Evolutionary conservation across 1,140 invertebrate species (phyloP), one percentile per base, ranked within the genome.

Genomic region (Anagrus nilaparvatae): DNA sequence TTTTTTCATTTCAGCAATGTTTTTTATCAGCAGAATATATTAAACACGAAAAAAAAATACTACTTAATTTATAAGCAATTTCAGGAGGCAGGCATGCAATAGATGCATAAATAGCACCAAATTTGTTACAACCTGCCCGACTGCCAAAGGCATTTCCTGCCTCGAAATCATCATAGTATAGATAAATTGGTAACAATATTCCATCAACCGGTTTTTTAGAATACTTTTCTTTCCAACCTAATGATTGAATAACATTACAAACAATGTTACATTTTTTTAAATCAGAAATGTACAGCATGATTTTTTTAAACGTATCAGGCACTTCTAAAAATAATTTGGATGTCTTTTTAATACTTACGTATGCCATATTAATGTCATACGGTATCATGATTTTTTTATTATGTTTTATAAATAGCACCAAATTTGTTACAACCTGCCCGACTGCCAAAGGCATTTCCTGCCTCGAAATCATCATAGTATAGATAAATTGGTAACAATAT

Each of bases 111-210:
- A 47, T 25, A 4, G 40, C 49, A 12, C 37, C 42, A 18, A 50
- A 43, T 36, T 50, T 50, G 31, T 50, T 40, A 13, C 17, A 43
- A 24, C 46, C 49, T 36, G 46, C 46, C 21, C 47, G 47, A 44
- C 40, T 45, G 14, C 46, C 46, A 18, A 51, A 30, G 8, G 34
- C 10, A 40, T 51, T 51, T 20, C 45, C 43, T 13, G 35, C 36
- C 45, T 52, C 44, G 3, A 53, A 36, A 39, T 53, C 47, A 17
- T 51, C 49, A 43, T 44, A 49, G 37, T 47, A 53, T 12, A 52
- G 14, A 37, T 24, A 47, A 12, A 53, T 4, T 1, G 51, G 48
- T n/a, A 50, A 30, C 24, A 50, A 20, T 13, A 44, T 25, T n/a
- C 25, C 13, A 8, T 43, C 17, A 1, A 0, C 8, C 17, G 25